Base-by-base conservation (phyloP, 2,797 vertebrate genomes). In the Hoplostethus atlanticus region DNA sequence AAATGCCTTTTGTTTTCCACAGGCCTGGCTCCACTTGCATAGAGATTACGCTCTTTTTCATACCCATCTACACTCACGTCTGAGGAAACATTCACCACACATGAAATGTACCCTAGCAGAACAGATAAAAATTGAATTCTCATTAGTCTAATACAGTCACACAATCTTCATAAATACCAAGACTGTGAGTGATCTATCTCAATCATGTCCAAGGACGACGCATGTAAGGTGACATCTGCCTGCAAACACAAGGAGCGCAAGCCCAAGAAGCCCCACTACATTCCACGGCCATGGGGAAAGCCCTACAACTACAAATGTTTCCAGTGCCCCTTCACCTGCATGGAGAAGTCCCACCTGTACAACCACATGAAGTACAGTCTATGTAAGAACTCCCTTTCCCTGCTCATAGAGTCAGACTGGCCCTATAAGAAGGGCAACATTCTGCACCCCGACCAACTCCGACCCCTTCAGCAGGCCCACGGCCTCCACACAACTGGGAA, bases 291-390 rank as follows among this genome's bases (percentile, higher is more conserved):
- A 0, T 99, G 98, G 96, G 98, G 98, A 7, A 99, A 99, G 69
- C 98, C 98, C 0, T 99, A 99, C 93, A 99, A 99, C 87, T 99
- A 99, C 94, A 99, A 99, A 82, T 99, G 98, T 79, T 99, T 99
- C 93, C 98, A 99, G 89, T 99, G 98, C 6, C 98, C 98, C 7
- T 99, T 99, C 93, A 99, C 98, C 34, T 99, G 98, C 94, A 97
- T 99, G 96, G 98, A 99, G 94, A 99, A 99, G 84, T 99, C 98
- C 0, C 98, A 99, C 77, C 96, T 99, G 16, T 99, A 99, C 93
- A 99, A 99, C 92, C 98, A 99, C 81, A 99, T 99, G 98, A 99
- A 99, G 93, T 99, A 99, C 93, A 99, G 98, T 89, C 94, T 99
- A 79, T 99, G 98, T 84, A 98, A 99, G 91, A 98, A 99, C 92